Percentiles rank a stretch among this genome's conserved stretches.
Evolutionary conservation across 1,140 invertebrate species (phyloP).

Genomic region (Geopemphigus sp.): DNA sequence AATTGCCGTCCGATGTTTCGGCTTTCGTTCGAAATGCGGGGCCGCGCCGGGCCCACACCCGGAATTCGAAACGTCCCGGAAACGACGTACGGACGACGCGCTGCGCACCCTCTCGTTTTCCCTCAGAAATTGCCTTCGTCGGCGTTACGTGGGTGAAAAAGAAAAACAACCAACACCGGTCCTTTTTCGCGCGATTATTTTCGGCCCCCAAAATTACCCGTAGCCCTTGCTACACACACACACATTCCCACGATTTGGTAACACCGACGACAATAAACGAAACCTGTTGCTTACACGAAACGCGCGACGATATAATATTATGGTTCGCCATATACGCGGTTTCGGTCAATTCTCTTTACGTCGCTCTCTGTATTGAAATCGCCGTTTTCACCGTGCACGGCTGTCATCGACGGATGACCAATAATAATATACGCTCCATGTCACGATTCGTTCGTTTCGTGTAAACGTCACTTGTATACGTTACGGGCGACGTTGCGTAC

Average conservation of each 20-base stretch:
- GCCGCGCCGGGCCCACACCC: no score
- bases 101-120: neutral
- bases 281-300: neutral
- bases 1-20: no score
- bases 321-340: neutral
- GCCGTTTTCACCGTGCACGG: neutral
- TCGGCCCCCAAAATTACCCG: neutral
- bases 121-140: no score
- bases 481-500: neutral
- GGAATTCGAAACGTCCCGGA: no score
- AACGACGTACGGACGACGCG: no score
- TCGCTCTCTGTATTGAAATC: neutral
- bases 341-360: neutral
- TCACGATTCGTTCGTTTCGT: slow-evolving; percentile 18
- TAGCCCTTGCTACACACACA: no score
- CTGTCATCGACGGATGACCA: neutral
- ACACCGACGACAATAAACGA: neutral
- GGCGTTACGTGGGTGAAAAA: neutral
- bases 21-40: no score
- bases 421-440: neutral
- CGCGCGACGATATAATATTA: neutral
- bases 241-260: neutral
- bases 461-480: neutral
- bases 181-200: neutral
- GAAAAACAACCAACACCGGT: neutral